Evolutionary conservation across 1,140 invertebrate species (phyloP).

Genomic region (Atopsyche davidsoni): DNA sequence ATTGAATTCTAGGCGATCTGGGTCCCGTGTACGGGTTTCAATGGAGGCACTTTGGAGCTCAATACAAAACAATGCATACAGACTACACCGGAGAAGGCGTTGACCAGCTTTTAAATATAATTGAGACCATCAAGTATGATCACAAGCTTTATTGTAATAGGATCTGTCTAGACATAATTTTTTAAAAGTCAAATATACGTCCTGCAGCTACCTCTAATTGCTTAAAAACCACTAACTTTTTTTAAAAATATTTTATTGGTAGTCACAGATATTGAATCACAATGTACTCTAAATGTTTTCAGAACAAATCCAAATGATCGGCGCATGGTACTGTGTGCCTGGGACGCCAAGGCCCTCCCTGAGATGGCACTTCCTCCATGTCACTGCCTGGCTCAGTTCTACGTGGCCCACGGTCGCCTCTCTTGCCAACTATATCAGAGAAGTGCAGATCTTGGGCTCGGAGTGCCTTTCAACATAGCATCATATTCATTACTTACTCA

Average conservation of each 20-base stretch:
- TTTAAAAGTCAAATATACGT: neutral
- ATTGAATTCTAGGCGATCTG: conserved; percentile 67
- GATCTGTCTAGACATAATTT: too few species aligned
- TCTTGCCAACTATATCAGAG: conserved; percentile 95
- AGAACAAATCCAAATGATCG: conserved; percentile 76
- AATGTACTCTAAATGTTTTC: too few species aligned
- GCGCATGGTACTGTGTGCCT: conserved; percentile 90
- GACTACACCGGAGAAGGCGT: conserved; percentile 86
- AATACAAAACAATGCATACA: conserved; percentile 78
- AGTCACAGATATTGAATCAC: conserved; percentile 4
- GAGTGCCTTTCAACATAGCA: conserved; percentile 98
- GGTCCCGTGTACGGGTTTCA: conserved; percentile 99
- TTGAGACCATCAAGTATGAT: conserved; percentile 71
- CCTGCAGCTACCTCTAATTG: too few species aligned
- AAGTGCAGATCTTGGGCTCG: conserved; percentile 96
- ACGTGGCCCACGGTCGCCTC: conserved; percentile 74
- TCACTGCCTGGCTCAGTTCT: conserved; percentile 93
- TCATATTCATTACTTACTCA: conserved; percentile 92
- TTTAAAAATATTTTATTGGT: conserved; percentile 1
- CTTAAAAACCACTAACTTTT: too few species aligned
- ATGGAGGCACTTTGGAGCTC: conserved; percentile 96
- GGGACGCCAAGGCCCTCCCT: conserved; percentile 87
- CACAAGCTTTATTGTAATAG: too few species aligned
- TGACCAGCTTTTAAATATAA: conserved; percentile 86
- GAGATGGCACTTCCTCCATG: conserved; percentile 97